Evolutionary conservation across 2,113 vertebrate genomes (phyloP).

Genomic region (Alligator mississippiensis): DNA sequence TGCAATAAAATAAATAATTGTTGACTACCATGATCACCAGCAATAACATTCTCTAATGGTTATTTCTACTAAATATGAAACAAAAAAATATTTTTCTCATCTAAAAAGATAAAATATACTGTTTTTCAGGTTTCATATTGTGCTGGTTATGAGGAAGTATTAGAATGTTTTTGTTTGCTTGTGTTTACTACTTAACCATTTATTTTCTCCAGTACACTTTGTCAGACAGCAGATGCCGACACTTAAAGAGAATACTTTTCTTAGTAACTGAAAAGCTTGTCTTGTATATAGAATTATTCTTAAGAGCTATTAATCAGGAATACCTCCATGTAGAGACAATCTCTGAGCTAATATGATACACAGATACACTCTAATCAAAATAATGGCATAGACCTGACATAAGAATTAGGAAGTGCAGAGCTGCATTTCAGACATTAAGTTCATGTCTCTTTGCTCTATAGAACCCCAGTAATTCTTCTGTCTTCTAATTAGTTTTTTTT

Average conservation of each 20-base stretch:
- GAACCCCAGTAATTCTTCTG: not conserved
- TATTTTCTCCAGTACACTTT: constrained; percentile 8
- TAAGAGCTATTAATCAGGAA: not conserved
- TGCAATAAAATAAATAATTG: not conserved
- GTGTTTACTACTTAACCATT: not conserved
- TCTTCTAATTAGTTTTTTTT: not conserved
- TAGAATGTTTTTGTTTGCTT: too few relatives aligned
- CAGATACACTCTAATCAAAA: not conserved
- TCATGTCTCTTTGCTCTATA: not conserved
- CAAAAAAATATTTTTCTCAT: not conserved
- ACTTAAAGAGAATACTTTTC: not conserved
- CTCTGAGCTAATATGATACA: not conserved
- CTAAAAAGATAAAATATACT: constrained; percentile 5
- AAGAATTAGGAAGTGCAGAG: constrained; percentile 5
- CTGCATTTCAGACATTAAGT: not conserved
- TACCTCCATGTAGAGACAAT: not conserved
- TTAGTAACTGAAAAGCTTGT: not conserved
- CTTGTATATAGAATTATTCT: constrained; percentile 32
- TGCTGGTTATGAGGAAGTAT: too few relatives aligned
- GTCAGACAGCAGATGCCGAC: not conserved
- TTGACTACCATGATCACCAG: not conserved
- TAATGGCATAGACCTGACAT: not conserved
- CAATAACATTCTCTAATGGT: not conserved
- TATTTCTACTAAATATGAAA: not conserved
- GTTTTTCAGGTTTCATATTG: not conserved